A percentile compares a stretch with the other conserved stretches of the same genome.
phyloP scores from a whole-genome alignment of 2,888 invertebrate species.

The Drosophila planitibia region DNA sequence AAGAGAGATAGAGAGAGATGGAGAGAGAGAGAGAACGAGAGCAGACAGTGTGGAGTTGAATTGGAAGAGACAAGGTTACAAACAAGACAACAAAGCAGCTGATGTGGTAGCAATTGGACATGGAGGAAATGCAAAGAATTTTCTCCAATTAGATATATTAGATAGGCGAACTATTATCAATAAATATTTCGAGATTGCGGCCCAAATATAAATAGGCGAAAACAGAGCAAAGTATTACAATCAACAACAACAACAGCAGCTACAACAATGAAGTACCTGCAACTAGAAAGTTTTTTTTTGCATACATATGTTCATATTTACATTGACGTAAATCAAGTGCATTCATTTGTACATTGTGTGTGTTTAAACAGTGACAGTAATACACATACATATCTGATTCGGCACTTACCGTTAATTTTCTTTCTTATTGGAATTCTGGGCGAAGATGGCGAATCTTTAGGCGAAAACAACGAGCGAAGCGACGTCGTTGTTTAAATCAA shows the following conservation, averaged over 20 bases:
- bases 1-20: slow-evolving; percentile 7
- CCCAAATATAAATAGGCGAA: slow-evolving; percentile 11
- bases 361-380: slow-evolving; percentile 36
- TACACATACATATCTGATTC: slow-evolving; percentile 39
- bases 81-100: slow-evolving; percentile 66
- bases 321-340: background rate
- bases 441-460: slow-evolving; percentile 53
- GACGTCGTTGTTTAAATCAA: slow-evolving; percentile 51
- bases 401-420: slow-evolving; percentile 54
- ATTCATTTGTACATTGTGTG: slow-evolving; percentile 1
- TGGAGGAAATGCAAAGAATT: slow-evolving; percentile 35
- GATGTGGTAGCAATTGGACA: slow-evolving; percentile 59
- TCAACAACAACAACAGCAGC: slow-evolving; percentile 11
- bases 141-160: slow-evolving; percentile 53
- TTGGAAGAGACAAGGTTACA: slow-evolving; percentile 72
- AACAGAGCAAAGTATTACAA: slow-evolving; percentile 14
- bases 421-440: slow-evolving; percentile 50
- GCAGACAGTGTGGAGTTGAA: slow-evolving; percentile 48
- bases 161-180: slow-evolving; percentile 2
- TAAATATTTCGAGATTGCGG: slow-evolving; percentile 10
- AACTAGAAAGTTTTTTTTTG: slow-evolving; percentile 47
- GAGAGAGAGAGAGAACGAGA: slow-evolving; percentile 14
- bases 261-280: slow-evolving; percentile 1
- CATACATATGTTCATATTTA: background rate
- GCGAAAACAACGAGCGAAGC: slow-evolving; percentile 42